Percentiles rank a stretch among this genome's conserved stretches.
phyloP scores from a whole-genome alignment of 1,140 invertebrate genomes.

The Microplitis demolitor region DNA sequence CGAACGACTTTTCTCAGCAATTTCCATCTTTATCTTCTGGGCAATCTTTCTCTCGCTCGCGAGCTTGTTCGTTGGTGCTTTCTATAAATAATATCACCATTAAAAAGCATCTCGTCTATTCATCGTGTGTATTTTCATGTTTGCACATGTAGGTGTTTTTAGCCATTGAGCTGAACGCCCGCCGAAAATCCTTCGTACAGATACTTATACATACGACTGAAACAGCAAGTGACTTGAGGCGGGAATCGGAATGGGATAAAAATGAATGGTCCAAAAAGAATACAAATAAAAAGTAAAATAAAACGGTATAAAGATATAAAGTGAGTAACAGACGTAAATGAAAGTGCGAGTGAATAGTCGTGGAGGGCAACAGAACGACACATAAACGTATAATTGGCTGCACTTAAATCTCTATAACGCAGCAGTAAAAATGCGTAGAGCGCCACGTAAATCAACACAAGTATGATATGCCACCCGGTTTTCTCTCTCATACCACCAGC shows the following conservation, averaged over 20 bases:
- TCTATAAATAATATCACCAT: too few species aligned
- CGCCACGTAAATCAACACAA: constrained; percentile 56
- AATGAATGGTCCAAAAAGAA: too few species aligned
- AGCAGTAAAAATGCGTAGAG: constrained; percentile 55
- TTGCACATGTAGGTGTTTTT: background rate
- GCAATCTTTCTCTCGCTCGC: background rate
- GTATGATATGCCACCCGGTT: constrained; percentile 46
- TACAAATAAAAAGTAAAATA: background rate
- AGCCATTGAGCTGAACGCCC: background rate
- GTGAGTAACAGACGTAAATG: constrained; percentile 23
- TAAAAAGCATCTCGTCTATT: too few species aligned
- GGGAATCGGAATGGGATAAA: background rate
- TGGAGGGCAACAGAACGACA: constrained; percentile 27
- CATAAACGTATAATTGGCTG: constrained; percentile 59
- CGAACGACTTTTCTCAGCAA: constrained; percentile 44
- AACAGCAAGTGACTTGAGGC: background rate
- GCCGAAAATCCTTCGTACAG: background rate
- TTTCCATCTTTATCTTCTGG: constrained; percentile 37
- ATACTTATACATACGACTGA: background rate
- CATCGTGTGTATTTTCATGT: constrained; percentile 11
- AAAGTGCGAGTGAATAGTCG: constrained; percentile 18
- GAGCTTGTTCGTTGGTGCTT: background rate
- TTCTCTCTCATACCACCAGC: background rate
- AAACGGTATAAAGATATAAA: constrained; percentile 16
- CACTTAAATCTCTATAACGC: constrained; percentile 59